Base-by-base conservation (phyloP, 2,888 invertebrate genomes). In the Oscheius sp. region DNA sequence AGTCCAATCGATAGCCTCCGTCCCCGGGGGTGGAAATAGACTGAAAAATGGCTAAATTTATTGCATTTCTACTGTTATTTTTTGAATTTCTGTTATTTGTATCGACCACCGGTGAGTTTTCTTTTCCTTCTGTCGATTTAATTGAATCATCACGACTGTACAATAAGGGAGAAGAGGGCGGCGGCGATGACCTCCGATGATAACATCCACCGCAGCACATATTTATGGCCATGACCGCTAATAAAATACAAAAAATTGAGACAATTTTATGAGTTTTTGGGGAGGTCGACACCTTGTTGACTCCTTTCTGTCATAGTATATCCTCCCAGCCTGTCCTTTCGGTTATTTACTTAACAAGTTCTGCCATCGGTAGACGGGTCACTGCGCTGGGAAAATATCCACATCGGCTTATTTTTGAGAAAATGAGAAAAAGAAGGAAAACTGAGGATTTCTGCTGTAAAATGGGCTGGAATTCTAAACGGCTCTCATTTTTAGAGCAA, bases 161-260 rank as follows among this genome's bases (percentile, higher is more conserved):
- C 9, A 25, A 16, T 9, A 23, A 29, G 7, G 6, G n/a, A 27
- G 16, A 6, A 12, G 16, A 9, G 61, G 12, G 21, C 18, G 7
- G 43, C 41, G 7, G 18, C 23, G 18, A 43, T 25, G 61, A 61
- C 61, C 61, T 61, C 49, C 49, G 16, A 27, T 25, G 66, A 52
- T 66, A 49, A 35, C 27, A 16, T 52, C 21, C 52, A 52, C 66
- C 63, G 63, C 63, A 6, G 9, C 25, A 66, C 52, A 29, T 49
- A 66, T 66, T 66, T 66, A 66, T 52, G 66, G 27, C 66, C 66
- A 29, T 25, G 66, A 66, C 66, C 21, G 55, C 18, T 6, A 21
- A 23, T 55, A 55, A 55, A 55, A 55, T 55, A 21, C 23, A 12
- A 23, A 21, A 25, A 25, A 55, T 49, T 5, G 13, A 18, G 49